Evolutionary conservation across 2,888 invertebrate genomes (phyloP).

Genomic region (Luperina nickerlii): DNA sequence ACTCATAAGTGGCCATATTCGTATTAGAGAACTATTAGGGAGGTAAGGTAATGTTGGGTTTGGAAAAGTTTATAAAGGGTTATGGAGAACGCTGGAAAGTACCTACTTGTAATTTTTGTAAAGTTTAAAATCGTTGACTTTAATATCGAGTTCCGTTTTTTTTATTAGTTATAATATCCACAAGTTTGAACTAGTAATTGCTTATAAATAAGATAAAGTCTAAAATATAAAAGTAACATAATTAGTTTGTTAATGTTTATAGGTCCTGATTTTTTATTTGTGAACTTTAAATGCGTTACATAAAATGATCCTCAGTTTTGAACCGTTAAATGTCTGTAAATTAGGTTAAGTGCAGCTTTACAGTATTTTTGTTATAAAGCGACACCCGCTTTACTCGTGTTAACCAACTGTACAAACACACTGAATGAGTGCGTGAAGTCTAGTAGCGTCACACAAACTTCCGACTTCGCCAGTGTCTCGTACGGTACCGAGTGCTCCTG

Average conservation of each 20-base stretch:
- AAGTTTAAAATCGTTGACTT: not conserved
- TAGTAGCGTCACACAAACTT: not conserved
- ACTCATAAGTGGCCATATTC: slow-evolving; percentile 52
- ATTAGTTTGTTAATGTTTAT: not conserved
- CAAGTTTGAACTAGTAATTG: not conserved
- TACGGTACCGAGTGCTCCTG: not conserved
- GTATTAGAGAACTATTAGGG: slow-evolving; percentile 54
- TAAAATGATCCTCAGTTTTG: not conserved
- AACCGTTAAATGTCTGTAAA: not conserved
- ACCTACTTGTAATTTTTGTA: not conserved
- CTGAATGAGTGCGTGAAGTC: not conserved
- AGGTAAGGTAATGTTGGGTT: slow-evolving; percentile 37
- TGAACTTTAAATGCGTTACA: not conserved
- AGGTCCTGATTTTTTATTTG: not conserved
- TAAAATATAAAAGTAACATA: not conserved
- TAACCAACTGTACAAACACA: not conserved
- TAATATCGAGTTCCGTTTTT: not conserved
- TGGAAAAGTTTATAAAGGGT: not conserved
- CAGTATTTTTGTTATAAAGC: not conserved
- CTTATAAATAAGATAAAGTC: not conserved
- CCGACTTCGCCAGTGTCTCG: not conserved
- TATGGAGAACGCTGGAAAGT: not conserved
- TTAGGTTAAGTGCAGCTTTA: not conserved
- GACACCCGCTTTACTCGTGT: not conserved
- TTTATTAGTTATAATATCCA: not conserved